These are phyloP conservation scores for Cyphomyrus plagiostoma DNA, from an alignment of 2,113 vertebrate genomes.

Conservation along the genomic window DNA sequence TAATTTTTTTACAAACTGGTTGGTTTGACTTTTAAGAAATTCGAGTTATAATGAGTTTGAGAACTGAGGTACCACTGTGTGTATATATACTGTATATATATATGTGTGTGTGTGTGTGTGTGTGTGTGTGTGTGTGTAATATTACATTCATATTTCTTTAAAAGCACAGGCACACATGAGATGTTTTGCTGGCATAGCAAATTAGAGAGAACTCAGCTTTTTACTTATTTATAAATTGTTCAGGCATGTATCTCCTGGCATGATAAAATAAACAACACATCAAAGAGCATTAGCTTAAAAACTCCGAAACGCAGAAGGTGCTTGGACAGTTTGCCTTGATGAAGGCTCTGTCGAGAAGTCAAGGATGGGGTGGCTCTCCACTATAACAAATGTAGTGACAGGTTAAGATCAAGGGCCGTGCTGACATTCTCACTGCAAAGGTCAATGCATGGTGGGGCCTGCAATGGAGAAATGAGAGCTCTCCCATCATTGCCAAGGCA, in stretches of 20 bases:
- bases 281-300: background rate
- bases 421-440: slow-evolving; percentile 94
- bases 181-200: background rate
- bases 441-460: slow-evolving; percentile 83
- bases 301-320: background rate
- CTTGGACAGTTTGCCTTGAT: background rate
- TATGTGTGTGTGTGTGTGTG: no score
- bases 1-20: no score
- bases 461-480: slow-evolving; percentile 81
- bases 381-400: slow-evolving; percentile 83
- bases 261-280: slow-evolving; percentile 10
- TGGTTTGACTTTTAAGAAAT: no score
- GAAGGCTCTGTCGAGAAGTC: slow-evolving; percentile 43
- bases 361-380: slow-evolving; percentile 74
- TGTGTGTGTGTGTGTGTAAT: background rate
- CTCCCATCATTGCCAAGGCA: slow-evolving; percentile 88
- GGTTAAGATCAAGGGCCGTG: slow-evolving; percentile 80
- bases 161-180: background rate
- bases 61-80: no score
- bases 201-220: background rate
- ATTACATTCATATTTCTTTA: background rate
- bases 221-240: background rate
- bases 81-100: no score
- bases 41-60: no score
- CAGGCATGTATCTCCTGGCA: background rate